phyloP scores from a whole-genome alignment of 2,113 vertebrate species.

The Chrysemys picta region DNA sequence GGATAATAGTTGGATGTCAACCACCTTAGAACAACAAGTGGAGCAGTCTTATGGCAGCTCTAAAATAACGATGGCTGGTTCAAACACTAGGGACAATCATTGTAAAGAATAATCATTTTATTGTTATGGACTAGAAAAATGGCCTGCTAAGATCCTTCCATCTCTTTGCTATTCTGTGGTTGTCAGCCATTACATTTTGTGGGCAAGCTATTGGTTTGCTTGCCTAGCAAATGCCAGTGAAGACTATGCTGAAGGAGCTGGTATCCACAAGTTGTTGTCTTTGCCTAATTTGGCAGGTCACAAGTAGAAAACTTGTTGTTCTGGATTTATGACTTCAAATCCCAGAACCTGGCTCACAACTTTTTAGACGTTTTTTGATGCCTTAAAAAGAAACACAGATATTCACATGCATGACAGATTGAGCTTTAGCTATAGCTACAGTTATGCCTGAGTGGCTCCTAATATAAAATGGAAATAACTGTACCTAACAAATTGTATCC shows the following conservation, averaged over 20 bases:
- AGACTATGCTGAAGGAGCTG: background rate
- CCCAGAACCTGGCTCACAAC: background rate
- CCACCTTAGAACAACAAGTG: slow-evolving; percentile 13
- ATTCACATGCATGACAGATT: background rate
- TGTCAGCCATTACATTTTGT: slow-evolving; percentile 6
- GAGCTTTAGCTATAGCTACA: background rate
- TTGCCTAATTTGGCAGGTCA: background rate
- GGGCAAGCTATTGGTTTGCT: background rate
- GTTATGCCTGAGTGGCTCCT: background rate
- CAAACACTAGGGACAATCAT: background rate
- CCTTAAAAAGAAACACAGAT: background rate
- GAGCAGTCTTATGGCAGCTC: slow-evolving; percentile 24
- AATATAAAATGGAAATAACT: slow-evolving; percentile 1
- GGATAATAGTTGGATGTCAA: background rate
- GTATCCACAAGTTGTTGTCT: background rate
- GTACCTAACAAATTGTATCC: background rate
- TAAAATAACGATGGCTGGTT: slow-evolving; percentile 24
- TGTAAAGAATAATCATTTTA: slow-evolving; percentile 40
- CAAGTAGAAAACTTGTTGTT: background rate
- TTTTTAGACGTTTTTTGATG: background rate
- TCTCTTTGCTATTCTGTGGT: slow-evolving; percentile 28
- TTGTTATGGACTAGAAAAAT: background rate
- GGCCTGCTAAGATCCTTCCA: background rate
- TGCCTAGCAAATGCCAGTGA: background rate
- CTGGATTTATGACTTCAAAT: background rate